Evolutionary conservation across 2,113 vertebrate species (phyloP).

Genomic region (Anthoscopus minutus): DNA sequence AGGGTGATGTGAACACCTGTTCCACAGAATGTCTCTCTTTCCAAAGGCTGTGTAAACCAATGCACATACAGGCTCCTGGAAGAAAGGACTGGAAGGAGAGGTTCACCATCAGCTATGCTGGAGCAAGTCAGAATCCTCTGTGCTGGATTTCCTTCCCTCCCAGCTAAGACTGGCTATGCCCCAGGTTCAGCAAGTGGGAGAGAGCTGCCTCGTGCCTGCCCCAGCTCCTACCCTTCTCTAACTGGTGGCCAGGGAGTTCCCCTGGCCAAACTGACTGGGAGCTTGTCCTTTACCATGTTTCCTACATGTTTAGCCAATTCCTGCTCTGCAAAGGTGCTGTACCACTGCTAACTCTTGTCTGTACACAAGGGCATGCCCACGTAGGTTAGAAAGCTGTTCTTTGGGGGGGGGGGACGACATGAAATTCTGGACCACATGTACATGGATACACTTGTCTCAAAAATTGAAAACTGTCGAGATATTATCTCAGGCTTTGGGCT

Average conservation of each 20-base stretch:
- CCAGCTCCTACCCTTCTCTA: fast-evolving
- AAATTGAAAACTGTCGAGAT: background rate
- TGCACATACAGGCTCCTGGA: fast-evolving
- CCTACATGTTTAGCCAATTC: background rate
- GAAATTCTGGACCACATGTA: background rate
- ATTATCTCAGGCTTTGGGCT: background rate
- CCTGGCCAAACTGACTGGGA: background rate
- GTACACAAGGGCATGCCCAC: background rate
- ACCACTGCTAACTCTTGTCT: background rate
- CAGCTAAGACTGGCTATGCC: background rate
- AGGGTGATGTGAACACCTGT: too few relatives aligned
- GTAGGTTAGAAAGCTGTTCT: background rate
- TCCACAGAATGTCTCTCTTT: too few relatives aligned
- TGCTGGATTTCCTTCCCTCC: background rate
- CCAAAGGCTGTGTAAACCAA: fast-evolving
- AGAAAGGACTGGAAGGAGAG: background rate
- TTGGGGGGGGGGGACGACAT: fast-evolving
- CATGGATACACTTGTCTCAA: background rate
- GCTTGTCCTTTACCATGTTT: background rate
- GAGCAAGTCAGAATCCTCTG: fast-evolving
- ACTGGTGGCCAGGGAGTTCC: background rate
- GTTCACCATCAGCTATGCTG: too few relatives aligned
- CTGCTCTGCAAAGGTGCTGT: background rate
- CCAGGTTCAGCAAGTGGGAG: background rate
- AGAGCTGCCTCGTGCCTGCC: background rate